phyloP scores from a whole-genome alignment of 2,797 vertebrate species.

The Rhinatrema bivittatum region DNA sequence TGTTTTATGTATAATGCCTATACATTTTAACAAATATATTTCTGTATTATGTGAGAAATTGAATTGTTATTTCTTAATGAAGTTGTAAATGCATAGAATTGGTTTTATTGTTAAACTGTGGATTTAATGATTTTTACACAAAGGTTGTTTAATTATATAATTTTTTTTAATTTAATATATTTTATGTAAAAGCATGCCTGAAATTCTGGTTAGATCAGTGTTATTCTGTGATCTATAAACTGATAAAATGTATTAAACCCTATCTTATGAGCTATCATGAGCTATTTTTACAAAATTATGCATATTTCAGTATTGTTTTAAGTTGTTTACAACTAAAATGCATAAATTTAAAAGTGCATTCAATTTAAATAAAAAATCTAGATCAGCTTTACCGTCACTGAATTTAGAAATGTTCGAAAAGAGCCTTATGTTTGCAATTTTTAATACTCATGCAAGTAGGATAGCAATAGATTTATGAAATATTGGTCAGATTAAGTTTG shows the following conservation, averaged over 20 bases:
- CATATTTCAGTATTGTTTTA: constrained; percentile 17
- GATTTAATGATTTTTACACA: constrained; percentile 62
- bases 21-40: constrained; percentile 68
- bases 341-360: constrained; percentile 32
- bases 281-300: constrained; percentile 33
- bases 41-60: constrained; percentile 64
- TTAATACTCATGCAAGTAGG: background rate
- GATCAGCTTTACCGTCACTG: constrained; percentile 13
- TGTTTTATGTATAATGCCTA: constrained; percentile 72
- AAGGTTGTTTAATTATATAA: constrained; percentile 66
- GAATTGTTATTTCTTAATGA: constrained; percentile 54
- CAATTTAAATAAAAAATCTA: too few relatives aligned
- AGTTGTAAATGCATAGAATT: constrained; percentile 61
- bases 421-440: constrained; percentile 7
- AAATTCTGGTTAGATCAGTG: constrained; percentile 53
- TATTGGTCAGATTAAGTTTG: constrained; percentile 22
- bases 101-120: constrained; percentile 66
- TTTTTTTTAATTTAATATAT: constrained; percentile 68
- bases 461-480: constrained; percentile 25
- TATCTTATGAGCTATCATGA: constrained; percentile 45
- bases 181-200: constrained; percentile 68
- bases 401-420: constrained; percentile 22
- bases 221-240: constrained; percentile 57
- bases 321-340: constrained; percentile 10
- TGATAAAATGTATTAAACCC: constrained; percentile 67